Evolutionary conservation across 2,797 vertebrate genomes (phyloP).

Genomic region (Danio aesculapii): DNA sequence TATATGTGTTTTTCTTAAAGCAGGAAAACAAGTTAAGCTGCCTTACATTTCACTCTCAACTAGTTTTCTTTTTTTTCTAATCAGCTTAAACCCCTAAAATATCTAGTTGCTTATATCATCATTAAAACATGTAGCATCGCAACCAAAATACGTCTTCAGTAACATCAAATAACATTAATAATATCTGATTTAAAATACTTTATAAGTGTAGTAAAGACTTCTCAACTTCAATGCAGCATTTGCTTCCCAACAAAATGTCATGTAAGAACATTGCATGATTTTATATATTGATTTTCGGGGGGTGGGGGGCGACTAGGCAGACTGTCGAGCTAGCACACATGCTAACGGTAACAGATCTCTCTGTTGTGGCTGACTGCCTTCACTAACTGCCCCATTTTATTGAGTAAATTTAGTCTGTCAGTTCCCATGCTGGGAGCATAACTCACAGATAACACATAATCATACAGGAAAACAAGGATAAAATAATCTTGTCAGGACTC

Average conservation of each 20-base stretch:
- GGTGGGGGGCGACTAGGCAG: not conserved
- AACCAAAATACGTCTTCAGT: too few relatives aligned
- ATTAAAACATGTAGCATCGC: too few relatives aligned
- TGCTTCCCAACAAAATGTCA: not conserved
- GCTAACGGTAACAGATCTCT: conserved; percentile 74
- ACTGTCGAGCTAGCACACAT: conserved; percentile 68
- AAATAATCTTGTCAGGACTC: conserved; percentile 99
- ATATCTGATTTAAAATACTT: not conserved
- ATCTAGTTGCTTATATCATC: not conserved
- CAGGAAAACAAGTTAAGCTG: too few relatives aligned
- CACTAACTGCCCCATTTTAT: conserved; percentile 96
- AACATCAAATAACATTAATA: not conserved
- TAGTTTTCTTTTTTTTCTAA: not conserved
- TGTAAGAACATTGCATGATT: conserved; percentile 1
- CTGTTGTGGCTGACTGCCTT: conserved; percentile 93
- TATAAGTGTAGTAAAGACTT: not conserved
- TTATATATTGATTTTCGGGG: conserved; percentile 26
- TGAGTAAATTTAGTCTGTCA: conserved; percentile 99
- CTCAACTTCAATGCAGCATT: not conserved
- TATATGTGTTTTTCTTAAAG: not conserved
- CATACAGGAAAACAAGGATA: conserved; percentile 99
- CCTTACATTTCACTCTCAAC: too few relatives aligned
- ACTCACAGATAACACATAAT: conserved; percentile 99
- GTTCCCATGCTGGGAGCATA: conserved; percentile 97
- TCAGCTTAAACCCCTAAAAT: not conserved